phyloP scores from a whole-genome alignment of 1,140 invertebrate genomes.

The Lineus longissimus region DNA sequence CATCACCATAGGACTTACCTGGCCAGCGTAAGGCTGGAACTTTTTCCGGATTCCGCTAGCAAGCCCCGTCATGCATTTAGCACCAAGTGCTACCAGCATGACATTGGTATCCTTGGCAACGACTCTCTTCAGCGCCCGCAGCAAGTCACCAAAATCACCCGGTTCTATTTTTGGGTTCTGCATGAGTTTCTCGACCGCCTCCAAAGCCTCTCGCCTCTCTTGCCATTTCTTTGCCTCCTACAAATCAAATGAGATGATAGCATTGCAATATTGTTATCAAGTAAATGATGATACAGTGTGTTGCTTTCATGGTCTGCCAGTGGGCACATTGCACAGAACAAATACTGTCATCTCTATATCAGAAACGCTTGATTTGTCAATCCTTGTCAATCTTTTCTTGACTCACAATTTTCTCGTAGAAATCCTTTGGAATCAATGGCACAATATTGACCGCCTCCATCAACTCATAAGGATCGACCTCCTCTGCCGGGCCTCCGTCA shows the following conservation, averaged over 20 bases:
- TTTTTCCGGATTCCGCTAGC: conserved; percentile 83
- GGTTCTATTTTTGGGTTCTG: conserved; percentile 79
- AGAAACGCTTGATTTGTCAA: too few species aligned
- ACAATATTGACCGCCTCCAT: conserved; percentile 89
- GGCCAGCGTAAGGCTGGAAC: conserved; percentile 75
- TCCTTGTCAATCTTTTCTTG: too few species aligned
- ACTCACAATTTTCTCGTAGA: conserved; percentile 75
- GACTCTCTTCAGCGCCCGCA: conserved; percentile 79
- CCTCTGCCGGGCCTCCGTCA: conserved; percentile 47
- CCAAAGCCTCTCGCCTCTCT: conserved; percentile 85
- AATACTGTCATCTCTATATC: too few species aligned
- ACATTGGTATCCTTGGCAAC: conserved; percentile 94
- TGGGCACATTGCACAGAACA: too few species aligned
- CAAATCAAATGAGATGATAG: not conserved
- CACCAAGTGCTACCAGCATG: conserved; percentile 81
- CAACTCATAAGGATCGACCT: conserved; percentile 85
- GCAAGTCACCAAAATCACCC: conserved; percentile 89
- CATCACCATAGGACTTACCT: conserved; percentile 32
- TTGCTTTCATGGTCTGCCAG: too few species aligned
- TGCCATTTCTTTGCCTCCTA: conserved; percentile 97
- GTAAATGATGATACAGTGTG: too few species aligned
- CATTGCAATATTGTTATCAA: too few species aligned
- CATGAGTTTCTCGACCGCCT: conserved; percentile 69
- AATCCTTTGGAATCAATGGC: conserved; percentile 89
- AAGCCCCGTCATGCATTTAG: conserved; percentile 76